Base-by-base conservation (phyloP, 2,888 invertebrate genomes). In the Drosophila mimetica region DNA sequence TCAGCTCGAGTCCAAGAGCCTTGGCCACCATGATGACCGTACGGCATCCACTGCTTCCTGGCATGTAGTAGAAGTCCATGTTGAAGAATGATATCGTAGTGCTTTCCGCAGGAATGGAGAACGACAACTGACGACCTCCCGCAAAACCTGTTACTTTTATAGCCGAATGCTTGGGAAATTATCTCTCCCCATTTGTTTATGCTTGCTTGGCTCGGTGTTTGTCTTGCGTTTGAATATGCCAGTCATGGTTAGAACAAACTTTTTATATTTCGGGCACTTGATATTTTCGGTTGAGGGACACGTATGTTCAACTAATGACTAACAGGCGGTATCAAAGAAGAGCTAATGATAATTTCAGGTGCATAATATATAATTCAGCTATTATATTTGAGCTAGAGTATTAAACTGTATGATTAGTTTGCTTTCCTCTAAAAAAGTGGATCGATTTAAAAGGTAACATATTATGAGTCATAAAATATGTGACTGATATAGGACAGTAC, bases 31-130 rank as follows among this genome's bases (percentile, higher is more conserved):
- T 91, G 32, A 93, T 90, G 6, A 95, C 94, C 0, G 93, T 90
- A 37, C 95, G 93, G 91, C 95, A 95, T 39, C 95, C 95, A 0
- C 94, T 91, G 66, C 95, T 95, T 80, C 93, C 94, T 6, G 93
- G 93, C 48, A 93, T 85, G 84, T 94, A 93, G 91, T 95, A 95
- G 64, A 95, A 92, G 90, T 95, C 75, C 74, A 75, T 72, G 22
- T 22, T 22, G 7, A 18, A n/a, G 8, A 13, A 30, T 44, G 18
- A 2, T 13, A 30, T 30, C 14, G 28, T 11, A 41, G 18, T 30
- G 20, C 6, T 20, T 5, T n/a, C 28, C 14, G 4, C 14, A 8
- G 20, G 44, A 44, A 25, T 20, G 11, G 14, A 44, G 20, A 54
- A 32, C 20, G 3, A 32, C 11, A 46, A 32, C 53, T 54, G 20